Evolutionary conservation across 2,888 invertebrate species (phyloP).

Genomic region (Busseola fusca): DNA sequence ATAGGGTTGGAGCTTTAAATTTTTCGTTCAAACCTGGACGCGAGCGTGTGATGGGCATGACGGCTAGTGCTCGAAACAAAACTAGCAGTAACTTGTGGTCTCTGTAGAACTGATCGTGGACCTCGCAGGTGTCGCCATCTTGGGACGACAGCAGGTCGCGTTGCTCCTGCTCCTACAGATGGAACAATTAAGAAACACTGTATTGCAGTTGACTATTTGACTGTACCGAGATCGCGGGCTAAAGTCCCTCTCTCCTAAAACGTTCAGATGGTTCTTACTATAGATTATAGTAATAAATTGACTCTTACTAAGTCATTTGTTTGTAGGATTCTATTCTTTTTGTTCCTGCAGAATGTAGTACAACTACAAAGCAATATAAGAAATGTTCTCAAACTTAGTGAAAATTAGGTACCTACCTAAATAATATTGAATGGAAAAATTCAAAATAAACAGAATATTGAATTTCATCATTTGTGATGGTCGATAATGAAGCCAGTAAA

Average conservation of each 20-base stretch:
- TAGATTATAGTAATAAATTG: not conserved
- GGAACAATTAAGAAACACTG: not conserved
- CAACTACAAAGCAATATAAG: not conserved
- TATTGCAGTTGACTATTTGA: not conserved
- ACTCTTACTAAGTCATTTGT: not conserved
- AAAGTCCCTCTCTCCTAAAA: not conserved
- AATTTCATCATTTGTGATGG: not conserved
- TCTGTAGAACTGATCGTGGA: conserved; percentile 91
- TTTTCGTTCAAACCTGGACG: conserved; percentile 80
- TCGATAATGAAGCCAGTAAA: not conserved
- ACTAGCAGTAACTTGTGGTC: conserved; percentile 91
- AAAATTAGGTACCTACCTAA: no score
- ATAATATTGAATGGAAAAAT: not conserved
- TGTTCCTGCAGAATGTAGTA: not conserved
- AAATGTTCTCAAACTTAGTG: not conserved
- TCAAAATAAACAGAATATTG: not conserved
- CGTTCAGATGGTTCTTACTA: not conserved
- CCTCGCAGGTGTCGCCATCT: conserved; percentile 89
- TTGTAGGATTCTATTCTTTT: not conserved
- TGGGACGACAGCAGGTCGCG: conserved; percentile 87
- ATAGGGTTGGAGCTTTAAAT: not conserved
- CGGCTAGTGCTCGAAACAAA: conserved; percentile 90
- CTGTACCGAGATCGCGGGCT: not conserved
- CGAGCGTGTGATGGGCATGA: conserved; percentile 90
- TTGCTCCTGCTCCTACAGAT: conserved; percentile 81